Evolutionary conservation across 2,113 vertebrate genomes (phyloP).

Genomic region (Heptranchias perlo): DNA sequence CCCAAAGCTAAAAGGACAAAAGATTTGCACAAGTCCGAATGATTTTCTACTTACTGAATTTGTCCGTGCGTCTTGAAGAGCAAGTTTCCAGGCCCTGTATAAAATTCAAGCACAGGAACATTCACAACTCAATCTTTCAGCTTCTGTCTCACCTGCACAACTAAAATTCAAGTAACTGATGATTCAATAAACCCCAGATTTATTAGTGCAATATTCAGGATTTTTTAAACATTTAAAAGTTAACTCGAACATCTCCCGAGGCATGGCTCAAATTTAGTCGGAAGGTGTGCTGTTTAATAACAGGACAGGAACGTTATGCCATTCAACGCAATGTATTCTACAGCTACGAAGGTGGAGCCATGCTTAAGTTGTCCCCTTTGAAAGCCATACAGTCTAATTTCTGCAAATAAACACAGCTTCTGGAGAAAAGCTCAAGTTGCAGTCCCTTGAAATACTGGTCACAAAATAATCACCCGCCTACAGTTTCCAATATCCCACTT

Average conservation of each 20-base stretch:
- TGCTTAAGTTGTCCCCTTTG: background rate
- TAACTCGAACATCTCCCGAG: background rate
- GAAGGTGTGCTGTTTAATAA: background rate
- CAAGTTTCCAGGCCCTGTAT: slow-evolving; percentile 66
- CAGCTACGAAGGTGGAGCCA: too few relatives aligned
- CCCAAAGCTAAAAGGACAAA: background rate
- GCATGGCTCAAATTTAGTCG: background rate
- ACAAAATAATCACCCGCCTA: background rate
- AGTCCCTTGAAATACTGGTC: background rate
- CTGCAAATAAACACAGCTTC: background rate
- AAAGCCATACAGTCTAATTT: background rate
- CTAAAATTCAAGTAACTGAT: background rate
- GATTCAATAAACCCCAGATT: background rate
- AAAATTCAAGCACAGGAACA: slow-evolving; percentile 35
- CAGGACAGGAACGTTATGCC: background rate
- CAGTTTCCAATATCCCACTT: background rate
- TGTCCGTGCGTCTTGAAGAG: slow-evolving; percentile 65
- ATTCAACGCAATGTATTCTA: background rate
- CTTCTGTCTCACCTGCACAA: background rate
- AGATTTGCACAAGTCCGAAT: background rate
- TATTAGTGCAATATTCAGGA: background rate
- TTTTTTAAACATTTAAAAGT: background rate
- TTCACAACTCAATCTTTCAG: background rate
- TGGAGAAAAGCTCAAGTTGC: background rate
- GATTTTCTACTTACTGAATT: slow-evolving; percentile 57